Percentiles rank a stretch among this genome's conserved stretches.
phyloP scores from a whole-genome alignment of 2,797 vertebrate genomes.

The Atherinosoma microstoma region DNA sequence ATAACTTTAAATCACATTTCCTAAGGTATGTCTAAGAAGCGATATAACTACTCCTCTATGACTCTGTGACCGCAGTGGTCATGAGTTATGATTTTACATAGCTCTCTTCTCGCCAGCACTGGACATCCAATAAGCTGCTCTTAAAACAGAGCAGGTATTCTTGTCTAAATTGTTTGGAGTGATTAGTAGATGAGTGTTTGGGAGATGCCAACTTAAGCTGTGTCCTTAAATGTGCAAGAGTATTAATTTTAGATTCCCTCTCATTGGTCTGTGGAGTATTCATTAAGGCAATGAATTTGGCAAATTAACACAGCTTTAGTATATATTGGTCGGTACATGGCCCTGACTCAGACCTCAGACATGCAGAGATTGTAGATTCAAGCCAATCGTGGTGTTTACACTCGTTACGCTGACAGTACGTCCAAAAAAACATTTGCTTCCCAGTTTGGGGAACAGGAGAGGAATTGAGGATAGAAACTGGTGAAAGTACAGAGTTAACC shows the following conservation, averaged over 20 bases:
- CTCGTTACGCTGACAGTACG: conserved; percentile 40
- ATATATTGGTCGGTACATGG: conserved; percentile 49
- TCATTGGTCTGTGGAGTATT: conserved; percentile 22
- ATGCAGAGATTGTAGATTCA: conserved; percentile 53
- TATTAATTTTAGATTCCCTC: conserved; percentile 27
- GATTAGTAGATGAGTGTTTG: conserved; percentile 34
- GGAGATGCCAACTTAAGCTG: neutral
- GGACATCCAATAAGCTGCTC: conserved; percentile 36
- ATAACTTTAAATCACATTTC: conserved; percentile 74
- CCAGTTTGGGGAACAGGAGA: conserved; percentile 43
- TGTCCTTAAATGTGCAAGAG: conserved; percentile 2
- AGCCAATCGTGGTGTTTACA: conserved; percentile 66
- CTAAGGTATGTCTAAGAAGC: conserved; percentile 59
- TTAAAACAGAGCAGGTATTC: conserved; percentile 55
- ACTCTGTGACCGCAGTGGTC: conserved; percentile 60
- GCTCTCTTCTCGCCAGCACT: conserved; percentile 22
- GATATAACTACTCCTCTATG: conserved; percentile 63
- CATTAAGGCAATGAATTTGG: conserved; percentile 39
- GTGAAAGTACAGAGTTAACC: conserved; percentile 37
- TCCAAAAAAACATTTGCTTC: conserved; percentile 42
- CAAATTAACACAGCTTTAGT: conserved; percentile 60
- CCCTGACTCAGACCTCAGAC: conserved; percentile 63
- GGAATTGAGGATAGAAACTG: conserved; percentile 43
- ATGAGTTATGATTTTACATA: conserved; percentile 66
- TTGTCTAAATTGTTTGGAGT: conserved; percentile 51